Conservation (phyloP, 1,140 invertebrate genomes). For the Bombus superbus region DNA sequence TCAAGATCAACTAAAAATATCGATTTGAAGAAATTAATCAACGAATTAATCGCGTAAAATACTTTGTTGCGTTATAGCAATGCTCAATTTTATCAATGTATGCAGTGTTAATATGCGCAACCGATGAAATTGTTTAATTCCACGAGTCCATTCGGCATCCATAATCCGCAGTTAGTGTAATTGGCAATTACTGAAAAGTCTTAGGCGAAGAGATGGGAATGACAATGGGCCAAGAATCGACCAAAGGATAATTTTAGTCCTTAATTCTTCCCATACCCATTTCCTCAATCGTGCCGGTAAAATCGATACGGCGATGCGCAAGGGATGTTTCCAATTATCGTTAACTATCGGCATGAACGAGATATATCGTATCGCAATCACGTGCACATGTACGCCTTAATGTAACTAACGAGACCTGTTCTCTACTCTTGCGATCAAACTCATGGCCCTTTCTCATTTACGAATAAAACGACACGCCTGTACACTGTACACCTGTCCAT, state of each 20-base stretch:
- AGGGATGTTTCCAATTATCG: slow-evolving; percentile 77
- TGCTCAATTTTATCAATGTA: background rate
- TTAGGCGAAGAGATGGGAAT: slow-evolving; percentile 43
- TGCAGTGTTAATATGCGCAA: background rate
- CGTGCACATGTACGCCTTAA: slow-evolving; percentile 48
- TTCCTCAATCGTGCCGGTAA: slow-evolving; percentile 72
- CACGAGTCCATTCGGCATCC: background rate
- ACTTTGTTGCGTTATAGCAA: background rate
- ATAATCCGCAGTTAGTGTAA: slow-evolving; percentile 31
- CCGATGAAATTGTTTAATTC: background rate
- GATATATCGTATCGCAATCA: slow-evolving; percentile 63
- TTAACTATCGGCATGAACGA: slow-evolving; percentile 69
- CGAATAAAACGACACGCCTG: slow-evolving; percentile 29
- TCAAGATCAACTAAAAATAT: background rate
- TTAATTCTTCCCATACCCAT: slow-evolving; percentile 69
- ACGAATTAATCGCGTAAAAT: background rate
- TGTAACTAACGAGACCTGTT: slow-evolving; percentile 51
- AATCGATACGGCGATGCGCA: slow-evolving; percentile 67
- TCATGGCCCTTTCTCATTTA: slow-evolving; percentile 19
- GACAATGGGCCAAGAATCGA: slow-evolving; percentile 64
- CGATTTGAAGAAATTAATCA: background rate
- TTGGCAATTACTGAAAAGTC: slow-evolving; percentile 34
- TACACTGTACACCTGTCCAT: slow-evolving; percentile 15
- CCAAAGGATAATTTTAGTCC: slow-evolving; percentile 72
- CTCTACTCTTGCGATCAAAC: slow-evolving; percentile 3